Evolutionary conservation across 2,888 invertebrate species (phyloP).

Genomic region (Endotricha flammealis): DNA sequence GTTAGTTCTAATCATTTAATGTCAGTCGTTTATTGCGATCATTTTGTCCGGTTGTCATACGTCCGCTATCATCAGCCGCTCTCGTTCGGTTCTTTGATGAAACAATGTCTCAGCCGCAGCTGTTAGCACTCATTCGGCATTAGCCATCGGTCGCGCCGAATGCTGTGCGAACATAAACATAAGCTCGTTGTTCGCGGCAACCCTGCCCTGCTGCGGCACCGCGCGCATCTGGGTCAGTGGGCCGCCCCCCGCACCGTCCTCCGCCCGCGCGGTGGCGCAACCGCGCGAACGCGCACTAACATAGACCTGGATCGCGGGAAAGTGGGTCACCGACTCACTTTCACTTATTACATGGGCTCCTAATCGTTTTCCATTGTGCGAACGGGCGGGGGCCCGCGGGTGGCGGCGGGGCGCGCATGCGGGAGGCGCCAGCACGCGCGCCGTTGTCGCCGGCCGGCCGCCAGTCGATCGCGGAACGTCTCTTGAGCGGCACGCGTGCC

Average conservation of each 20-base stretch:
- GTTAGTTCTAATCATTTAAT: no score
- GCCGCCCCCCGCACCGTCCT: slow-evolving; percentile 80
- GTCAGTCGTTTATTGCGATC: no score
- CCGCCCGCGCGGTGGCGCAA: slow-evolving; percentile 76
- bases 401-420: slow-evolving; percentile 71
- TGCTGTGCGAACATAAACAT: slow-evolving; percentile 67
- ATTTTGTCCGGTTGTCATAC: no score
- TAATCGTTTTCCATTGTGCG: slow-evolving; percentile 85
- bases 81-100: not conserved
- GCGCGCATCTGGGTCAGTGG: slow-evolving; percentile 90
- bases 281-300: slow-evolving; percentile 82
- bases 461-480: slow-evolving; percentile 74
- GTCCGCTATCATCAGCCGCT: no score
- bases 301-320: slow-evolving; percentile 95
- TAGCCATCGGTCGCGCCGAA: slow-evolving; percentile 39
- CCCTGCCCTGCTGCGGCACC: slow-evolving; percentile 80
- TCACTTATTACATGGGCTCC: slow-evolving; percentile 91
- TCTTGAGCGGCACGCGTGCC: slow-evolving; percentile 56
- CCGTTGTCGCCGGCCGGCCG: slow-evolving; percentile 69
- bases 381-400: slow-evolving; percentile 75
- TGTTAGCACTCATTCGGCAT: slow-evolving; percentile 27
- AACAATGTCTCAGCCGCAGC: slow-evolving; percentile 12
- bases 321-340: slow-evolving; percentile 94
- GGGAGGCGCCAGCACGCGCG: slow-evolving; percentile 76
- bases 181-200: slow-evolving; percentile 67